A percentile compares a stretch with the other conserved stretches of the same genome.
These are phyloP conservation scores for Oncorhynchus clarkii DNA, from an alignment of 2,113 vertebrate species.

Conservation along the genomic window DNA sequence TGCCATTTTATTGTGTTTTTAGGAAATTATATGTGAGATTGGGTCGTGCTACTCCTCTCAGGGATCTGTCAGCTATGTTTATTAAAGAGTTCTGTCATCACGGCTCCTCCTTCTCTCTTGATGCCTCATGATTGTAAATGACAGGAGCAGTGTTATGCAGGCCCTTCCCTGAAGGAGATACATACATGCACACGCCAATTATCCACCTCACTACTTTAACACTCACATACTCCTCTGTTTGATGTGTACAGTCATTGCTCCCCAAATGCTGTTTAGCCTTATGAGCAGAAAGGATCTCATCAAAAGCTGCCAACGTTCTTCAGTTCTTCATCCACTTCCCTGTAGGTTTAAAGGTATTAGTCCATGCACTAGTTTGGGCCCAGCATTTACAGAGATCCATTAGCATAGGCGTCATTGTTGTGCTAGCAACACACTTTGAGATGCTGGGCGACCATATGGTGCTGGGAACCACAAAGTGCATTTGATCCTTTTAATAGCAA, in stretches of 20 bases:
- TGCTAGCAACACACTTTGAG: constrained; percentile 29
- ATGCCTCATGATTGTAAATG: constrained; percentile 24
- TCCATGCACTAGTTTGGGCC: not conserved
- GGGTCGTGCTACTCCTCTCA: constrained; percentile 16
- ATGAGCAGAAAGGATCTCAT: not conserved
- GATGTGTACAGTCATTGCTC: not conserved
- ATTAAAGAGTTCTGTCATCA: constrained; percentile 30
- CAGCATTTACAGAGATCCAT: not conserved
- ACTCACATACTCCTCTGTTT: not conserved
- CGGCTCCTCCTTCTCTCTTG: not conserved
- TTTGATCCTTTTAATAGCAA: constrained; percentile 41
- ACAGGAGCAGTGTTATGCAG: constrained; percentile 43
- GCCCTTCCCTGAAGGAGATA: not conserved
- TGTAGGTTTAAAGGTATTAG: not conserved
- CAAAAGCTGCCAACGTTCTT: not conserved
- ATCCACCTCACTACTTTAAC: not conserved
- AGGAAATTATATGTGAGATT: constrained; percentile 19
- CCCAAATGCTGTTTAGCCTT: not conserved
- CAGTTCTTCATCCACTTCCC: not conserved
- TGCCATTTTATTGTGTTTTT: constrained; percentile 20
- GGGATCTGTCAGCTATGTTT: constrained; percentile 27
- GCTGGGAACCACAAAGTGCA: constrained; percentile 48
- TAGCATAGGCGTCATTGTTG: not conserved
- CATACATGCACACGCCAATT: not conserved
- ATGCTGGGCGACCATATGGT: constrained; percentile 53